These are phyloP conservation scores for Drosophila equinoxialis DNA, from an alignment of 1,140 invertebrate genomes.

Conservation along the genomic window DNA sequence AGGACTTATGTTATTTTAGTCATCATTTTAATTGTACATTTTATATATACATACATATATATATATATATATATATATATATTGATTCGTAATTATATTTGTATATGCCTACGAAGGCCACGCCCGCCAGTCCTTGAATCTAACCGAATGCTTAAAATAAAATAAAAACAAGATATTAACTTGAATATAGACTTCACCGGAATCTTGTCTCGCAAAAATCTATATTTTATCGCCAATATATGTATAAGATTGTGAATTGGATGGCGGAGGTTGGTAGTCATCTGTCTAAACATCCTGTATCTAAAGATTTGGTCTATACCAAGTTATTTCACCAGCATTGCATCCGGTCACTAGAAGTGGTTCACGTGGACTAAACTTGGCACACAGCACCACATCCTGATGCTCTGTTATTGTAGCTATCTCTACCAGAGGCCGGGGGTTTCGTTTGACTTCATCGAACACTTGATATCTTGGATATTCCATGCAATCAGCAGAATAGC, in stretches of 20 bases:
- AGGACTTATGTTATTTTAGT: slow-evolving; percentile 4
- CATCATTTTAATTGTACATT: slow-evolving; percentile 34
- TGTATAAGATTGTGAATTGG: too few relatives aligned
- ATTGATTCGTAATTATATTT: slow-evolving; percentile 47
- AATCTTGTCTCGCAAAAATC: background rate
- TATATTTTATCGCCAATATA: background rate
- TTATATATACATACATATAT: slow-evolving; percentile 61
- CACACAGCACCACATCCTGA: slow-evolving; percentile 93
- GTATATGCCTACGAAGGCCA: slow-evolving; percentile 28
- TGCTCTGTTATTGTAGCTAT: slow-evolving; percentile 89
- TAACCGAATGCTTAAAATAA: slow-evolving; percentile 15
- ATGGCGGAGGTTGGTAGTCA: too few relatives aligned
- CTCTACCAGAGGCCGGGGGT: slow-evolving; percentile 84
- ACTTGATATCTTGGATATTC: slow-evolving; percentile 88
- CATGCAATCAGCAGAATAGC: slow-evolving; percentile 90
- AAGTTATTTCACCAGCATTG: slow-evolving; percentile 92
- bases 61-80: slow-evolving; percentile 64
- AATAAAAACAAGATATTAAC: slow-evolving; percentile 4
- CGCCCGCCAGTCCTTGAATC: slow-evolving; percentile 10
- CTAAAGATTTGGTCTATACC: slow-evolving; percentile 90
- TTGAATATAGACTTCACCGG: background rate
- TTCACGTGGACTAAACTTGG: slow-evolving; percentile 94
- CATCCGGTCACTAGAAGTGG: slow-evolving; percentile 94
- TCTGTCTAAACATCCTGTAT: background rate
- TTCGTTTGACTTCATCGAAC: slow-evolving; percentile 73